Percentiles rank a stretch among this genome's conserved stretches.
Conservation (phyloP, 2,888 invertebrate genomes). For the Clostera curtula region DNA sequence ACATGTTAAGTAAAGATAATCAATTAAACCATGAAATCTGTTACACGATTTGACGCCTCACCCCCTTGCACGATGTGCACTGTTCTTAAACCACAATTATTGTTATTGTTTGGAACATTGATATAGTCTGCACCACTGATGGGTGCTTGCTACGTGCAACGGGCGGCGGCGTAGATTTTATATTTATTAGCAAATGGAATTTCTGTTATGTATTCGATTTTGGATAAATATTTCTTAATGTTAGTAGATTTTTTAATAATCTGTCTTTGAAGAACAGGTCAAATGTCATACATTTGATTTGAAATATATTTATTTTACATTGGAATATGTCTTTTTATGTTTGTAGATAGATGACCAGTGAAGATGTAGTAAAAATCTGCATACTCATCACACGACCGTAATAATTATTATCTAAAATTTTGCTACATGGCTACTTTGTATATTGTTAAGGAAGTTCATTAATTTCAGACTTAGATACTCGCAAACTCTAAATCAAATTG, state of each 20-base stretch:
- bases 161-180: slow-evolving; percentile 39
- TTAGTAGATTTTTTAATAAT: slow-evolving; percentile 73
- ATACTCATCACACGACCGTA: slow-evolving; percentile 41
- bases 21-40: slow-evolving; percentile 60
- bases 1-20: slow-evolving; percentile 58
- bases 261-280: slow-evolving; percentile 64
- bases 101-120: slow-evolving; percentile 13
- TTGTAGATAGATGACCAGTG: slow-evolving; percentile 69
- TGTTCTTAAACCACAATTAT: slow-evolving; percentile 14
- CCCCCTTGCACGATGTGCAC: slow-evolving; percentile 40
- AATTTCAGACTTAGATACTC: slow-evolving; percentile 63
- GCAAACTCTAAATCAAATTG: slow-evolving; percentile 59
- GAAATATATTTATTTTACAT: slow-evolving; percentile 74
- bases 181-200: slow-evolving; percentile 59
- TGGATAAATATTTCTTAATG: slow-evolving; percentile 71
- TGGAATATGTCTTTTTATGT: slow-evolving; percentile 71
- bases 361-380: slow-evolving; percentile 49
- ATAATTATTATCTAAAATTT: slow-evolving; percentile 35
- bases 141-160: too few species aligned
- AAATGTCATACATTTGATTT: slow-evolving; percentile 75
- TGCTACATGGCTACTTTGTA: slow-evolving; percentile 52
- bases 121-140: too few species aligned
- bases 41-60: slow-evolving; percentile 40
- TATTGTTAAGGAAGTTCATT: slow-evolving; percentile 61
- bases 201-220: slow-evolving; percentile 69